These are phyloP conservation scores for Hyles lineata DNA, from an alignment of 2,888 invertebrate genomes.

Conservation along the genomic window DNA sequence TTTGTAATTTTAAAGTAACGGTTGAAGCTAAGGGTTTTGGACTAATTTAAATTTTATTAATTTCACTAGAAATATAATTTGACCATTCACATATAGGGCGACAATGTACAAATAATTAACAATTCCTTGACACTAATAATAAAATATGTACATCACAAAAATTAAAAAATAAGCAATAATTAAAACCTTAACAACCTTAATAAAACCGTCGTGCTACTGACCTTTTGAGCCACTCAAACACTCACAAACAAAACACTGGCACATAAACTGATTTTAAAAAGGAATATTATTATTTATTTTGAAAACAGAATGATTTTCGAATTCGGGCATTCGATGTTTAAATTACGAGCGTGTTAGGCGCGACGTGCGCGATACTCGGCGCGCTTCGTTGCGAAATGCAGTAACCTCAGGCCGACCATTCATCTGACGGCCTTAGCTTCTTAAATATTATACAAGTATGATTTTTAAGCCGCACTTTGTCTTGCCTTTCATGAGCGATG, in stretches of 20 bases:
- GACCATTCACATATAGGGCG: too few species aligned
- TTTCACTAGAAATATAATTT: too few species aligned
- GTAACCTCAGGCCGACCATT: slow-evolving; percentile 30
- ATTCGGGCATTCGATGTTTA: slow-evolving; percentile 11
- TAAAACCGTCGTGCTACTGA: background rate
- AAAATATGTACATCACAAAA: background rate
- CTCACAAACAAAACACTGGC: slow-evolving; percentile 1
- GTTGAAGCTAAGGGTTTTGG: too few species aligned
- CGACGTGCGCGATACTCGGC: slow-evolving; percentile 14
- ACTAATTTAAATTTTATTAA: too few species aligned
- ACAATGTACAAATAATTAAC: too few species aligned
- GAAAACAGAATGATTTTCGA: background rate
- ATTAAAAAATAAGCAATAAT: background rate
- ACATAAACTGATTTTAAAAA: slow-evolving; percentile 1
- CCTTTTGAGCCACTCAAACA: background rate
- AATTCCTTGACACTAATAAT: background rate
- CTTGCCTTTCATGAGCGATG: slow-evolving; percentile 15
- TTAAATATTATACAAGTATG: background rate
- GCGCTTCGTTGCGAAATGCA: slow-evolving; percentile 28
- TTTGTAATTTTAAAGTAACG: too few species aligned
- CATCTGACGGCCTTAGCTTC: slow-evolving; percentile 29
- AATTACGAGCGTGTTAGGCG: slow-evolving; percentile 14
- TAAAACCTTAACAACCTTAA: background rate
- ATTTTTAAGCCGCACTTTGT: slow-evolving; percentile 25
- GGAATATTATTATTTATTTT: background rate